phyloP scores from a whole-genome alignment of 1,140 invertebrate species.

The Radopholus similis region DNA sequence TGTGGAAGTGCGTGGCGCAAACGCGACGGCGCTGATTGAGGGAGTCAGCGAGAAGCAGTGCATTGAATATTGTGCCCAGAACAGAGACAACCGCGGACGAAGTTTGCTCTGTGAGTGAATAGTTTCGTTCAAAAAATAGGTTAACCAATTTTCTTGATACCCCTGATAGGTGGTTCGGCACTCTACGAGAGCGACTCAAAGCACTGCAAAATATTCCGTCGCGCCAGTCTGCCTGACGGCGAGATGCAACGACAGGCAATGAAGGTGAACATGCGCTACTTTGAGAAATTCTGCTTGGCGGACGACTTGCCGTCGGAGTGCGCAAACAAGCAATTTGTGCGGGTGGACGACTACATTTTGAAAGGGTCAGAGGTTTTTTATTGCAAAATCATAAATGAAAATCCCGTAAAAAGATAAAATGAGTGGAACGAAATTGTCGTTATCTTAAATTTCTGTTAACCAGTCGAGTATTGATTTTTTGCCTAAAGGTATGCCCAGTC shows the following conservation, averaged over 20 bases:
- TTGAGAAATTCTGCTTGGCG: slow-evolving; percentile 55
- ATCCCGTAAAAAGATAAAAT: no score
- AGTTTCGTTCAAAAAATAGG: not conserved
- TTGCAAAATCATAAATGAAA: slow-evolving; percentile 13
- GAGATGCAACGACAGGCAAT: slow-evolving; percentile 20
- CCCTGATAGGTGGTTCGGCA: slow-evolving; percentile 19
- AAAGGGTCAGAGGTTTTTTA: slow-evolving; percentile 39
- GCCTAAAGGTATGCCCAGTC: slow-evolving; percentile 40
- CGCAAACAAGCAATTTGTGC: slow-evolving; percentile 46
- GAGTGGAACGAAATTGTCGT: no score
- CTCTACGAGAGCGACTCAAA: slow-evolving; percentile 31
- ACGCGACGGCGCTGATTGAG: slow-evolving; percentile 17
- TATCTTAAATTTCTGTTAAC: no score
- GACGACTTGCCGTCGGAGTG: slow-evolving; percentile 48
- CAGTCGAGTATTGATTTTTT: slow-evolving; percentile 8
- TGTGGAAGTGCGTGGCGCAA: slow-evolving; percentile 6
- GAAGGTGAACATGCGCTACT: slow-evolving; percentile 44
- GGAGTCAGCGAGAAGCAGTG: slow-evolving; percentile 36
- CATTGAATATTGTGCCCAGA: slow-evolving; percentile 26
- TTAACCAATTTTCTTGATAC: not conserved
- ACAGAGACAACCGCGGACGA: slow-evolving; percentile 24
- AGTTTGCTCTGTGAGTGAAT: not conserved
- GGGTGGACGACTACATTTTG: slow-evolving; percentile 52
- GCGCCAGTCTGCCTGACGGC: slow-evolving; percentile 26
- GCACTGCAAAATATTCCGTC: slow-evolving; percentile 28